phyloP scores from a whole-genome alignment of 2,888 invertebrate species.

The Notocelia uddmanniana region DNA sequence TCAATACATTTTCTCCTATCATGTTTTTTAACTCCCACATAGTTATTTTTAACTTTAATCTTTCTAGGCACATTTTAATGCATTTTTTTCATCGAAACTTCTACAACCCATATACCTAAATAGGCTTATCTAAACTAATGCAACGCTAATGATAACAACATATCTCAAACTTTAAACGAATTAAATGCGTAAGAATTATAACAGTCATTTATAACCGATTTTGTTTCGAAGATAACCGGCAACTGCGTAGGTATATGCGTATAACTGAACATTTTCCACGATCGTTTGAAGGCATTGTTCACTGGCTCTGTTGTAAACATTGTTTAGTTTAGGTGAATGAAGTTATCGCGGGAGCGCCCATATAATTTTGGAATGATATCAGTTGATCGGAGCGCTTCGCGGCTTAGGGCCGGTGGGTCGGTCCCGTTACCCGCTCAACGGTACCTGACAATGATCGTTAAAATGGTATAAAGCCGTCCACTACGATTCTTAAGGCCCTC shows the following conservation, averaged over 20 bases:
- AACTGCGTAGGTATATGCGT: conserved; percentile 12
- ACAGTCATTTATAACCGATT: conserved; percentile 34
- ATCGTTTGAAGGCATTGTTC: conserved; percentile 32
- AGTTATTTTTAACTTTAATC: neutral
- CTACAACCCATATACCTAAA: neutral
- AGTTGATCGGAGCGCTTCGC: conserved; percentile 58
- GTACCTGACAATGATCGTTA: conserved; percentile 70
- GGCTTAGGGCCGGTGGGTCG: conserved; percentile 68
- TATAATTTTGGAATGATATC: conserved; percentile 61
- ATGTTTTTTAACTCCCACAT: neutral
- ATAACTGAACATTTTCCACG: conserved; percentile 41
- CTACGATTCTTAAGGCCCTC: conserved; percentile 55
- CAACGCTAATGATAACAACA: conserved; percentile 14
- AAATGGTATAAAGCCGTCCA: conserved; percentile 61
- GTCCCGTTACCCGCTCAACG: conserved; percentile 75
- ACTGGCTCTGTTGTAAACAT: neutral
- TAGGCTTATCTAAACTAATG: conserved; percentile 31
- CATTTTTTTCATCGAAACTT: conserved; percentile 1
- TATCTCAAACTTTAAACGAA: neutral
- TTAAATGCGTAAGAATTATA: conserved; percentile 11
- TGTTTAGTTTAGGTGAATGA: conserved; percentile 27
- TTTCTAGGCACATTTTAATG: conserved; percentile 5
- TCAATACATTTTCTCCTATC: neutral
- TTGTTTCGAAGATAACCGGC: conserved; percentile 20
- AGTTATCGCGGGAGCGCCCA: conserved; percentile 41